Base-by-base conservation (phyloP, 2,113 vertebrate species). In the Chloebia gouldiae region DNA sequence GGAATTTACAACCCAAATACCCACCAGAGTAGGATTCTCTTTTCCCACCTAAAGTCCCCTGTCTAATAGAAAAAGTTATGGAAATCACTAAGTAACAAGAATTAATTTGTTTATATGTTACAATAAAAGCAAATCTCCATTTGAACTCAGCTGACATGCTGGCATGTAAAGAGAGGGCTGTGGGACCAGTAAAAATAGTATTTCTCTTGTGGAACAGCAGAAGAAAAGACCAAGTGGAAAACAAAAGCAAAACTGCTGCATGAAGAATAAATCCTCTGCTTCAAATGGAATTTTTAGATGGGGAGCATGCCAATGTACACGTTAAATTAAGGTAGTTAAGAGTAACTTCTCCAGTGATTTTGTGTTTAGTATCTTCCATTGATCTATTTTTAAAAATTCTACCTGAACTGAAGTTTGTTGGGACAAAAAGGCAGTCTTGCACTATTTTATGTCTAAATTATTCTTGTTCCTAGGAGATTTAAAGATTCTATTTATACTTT, bases 341-440 rank as follows among this genome's bases (percentile, higher is more conserved):
- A 96, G 4, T 42, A 77, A 28, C 61, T 78, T 85, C 54, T 79
- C 4, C 45, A 28, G 63, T 68, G 63, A 59, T 91, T 61, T 94
- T 90, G 84, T 21, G 8, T 75, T 97, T 92, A 81, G 11, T 78
- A 14, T 80, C 49, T 92, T 93, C 65, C 23, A 22, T 70, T 59
- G 40, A 77, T 95, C 31, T 75, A 61, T 95, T 97, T 95, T 89
- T 83, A 84, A 7, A 23, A 71, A 84, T 91, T 84, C 37, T 96
- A 31, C 25, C 30, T 53, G 28, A 37, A 57, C 35, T 80, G 64
- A 93, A 80, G 61, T 96, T 92, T 95, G 81, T 51, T 94, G 23
- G 71, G 64, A n/a, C 15, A 30, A 37, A 92, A 95, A 75, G 13
- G 8, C 88, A 75, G 66, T 65, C 78, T 50, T 94, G 70, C 57